These are phyloP conservation scores for Netelia fuscicornis DNA, from an alignment of 2,888 invertebrate species.

Conservation along the genomic window DNA sequence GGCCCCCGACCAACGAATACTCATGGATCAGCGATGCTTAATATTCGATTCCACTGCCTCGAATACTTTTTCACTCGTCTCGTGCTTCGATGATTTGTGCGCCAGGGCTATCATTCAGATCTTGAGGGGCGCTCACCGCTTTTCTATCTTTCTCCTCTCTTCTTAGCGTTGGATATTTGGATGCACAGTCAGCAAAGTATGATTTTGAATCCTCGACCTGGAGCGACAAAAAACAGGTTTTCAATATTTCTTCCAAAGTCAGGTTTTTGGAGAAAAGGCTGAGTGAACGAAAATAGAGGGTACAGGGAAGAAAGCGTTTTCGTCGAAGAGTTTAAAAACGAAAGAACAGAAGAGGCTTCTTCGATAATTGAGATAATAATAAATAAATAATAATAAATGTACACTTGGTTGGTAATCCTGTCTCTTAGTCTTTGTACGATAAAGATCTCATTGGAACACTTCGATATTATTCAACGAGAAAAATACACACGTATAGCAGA, in stretches of 20 bases:
- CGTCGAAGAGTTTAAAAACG: neutral
- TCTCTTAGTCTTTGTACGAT: neutral
- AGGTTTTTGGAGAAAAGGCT: neutral
- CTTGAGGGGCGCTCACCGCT: neutral
- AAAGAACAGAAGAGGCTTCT: neutral
- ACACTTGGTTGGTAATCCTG: neutral
- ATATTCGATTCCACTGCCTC: conserved; percentile 13
- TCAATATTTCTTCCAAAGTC: too few relatives aligned
- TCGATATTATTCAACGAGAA: neutral
- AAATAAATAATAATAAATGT: neutral
- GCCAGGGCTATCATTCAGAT: conserved; percentile 69
- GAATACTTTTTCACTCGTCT: conserved; percentile 8
- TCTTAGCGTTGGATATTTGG: neutral
- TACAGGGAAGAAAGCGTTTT: neutral
- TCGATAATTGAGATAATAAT: neutral
- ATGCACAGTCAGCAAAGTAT: neutral
- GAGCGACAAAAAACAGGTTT: too few relatives aligned
- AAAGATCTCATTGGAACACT: neutral
- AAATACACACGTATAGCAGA: neutral
- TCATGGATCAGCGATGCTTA: conserved; percentile 76
- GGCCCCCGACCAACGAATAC: conserved; percentile 82
- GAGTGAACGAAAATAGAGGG: neutral
- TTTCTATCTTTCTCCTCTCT: neutral
- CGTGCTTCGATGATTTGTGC: conserved; percentile 29
- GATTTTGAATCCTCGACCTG: too few relatives aligned